phyloP scores from a whole-genome alignment of 2,888 invertebrate genomes.

The Heterodera filipjevi region DNA sequence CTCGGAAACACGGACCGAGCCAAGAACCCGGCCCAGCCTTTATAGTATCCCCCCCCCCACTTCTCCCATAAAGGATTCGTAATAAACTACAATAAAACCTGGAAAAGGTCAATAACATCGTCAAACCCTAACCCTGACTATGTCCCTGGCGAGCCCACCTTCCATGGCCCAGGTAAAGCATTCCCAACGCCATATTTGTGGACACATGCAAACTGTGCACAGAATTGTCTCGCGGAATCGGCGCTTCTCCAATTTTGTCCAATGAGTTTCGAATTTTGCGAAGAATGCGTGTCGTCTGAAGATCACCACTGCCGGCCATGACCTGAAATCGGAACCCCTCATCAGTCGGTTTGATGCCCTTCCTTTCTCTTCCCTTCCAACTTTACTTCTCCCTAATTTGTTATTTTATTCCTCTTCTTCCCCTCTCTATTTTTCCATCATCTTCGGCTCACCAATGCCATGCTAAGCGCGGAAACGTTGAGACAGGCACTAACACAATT shows the following conservation, averaged over 20 bases:
- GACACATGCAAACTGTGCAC: slow-evolving; percentile 91
- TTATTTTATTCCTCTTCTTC: background rate
- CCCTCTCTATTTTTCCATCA: background rate
- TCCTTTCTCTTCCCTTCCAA: too few relatives aligned
- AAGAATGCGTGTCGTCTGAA: slow-evolving; percentile 80
- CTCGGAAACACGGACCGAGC: background rate
- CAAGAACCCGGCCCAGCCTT: background rate
- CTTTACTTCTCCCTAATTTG: too few relatives aligned
- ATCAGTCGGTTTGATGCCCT: too few relatives aligned
- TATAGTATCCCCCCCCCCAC: too few relatives aligned
- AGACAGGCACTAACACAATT: slow-evolving; percentile 87
- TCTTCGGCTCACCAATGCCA: slow-evolving; percentile 74
- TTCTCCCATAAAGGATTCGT: too few relatives aligned
- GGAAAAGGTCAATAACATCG: too few relatives aligned
- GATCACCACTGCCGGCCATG: slow-evolving; percentile 90
- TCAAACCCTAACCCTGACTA: too few relatives aligned
- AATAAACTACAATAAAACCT: too few relatives aligned
- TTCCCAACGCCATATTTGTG: slow-evolving; percentile 89
- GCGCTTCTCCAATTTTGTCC: background rate
- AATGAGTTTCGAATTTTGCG: slow-evolving; percentile 75
- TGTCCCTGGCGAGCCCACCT: slow-evolving; percentile 12
- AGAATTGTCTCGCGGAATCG: slow-evolving; percentile 70
- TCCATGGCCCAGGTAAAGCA: slow-evolving; percentile 78
- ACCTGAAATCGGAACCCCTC: too few relatives aligned
- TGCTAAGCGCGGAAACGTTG: slow-evolving; percentile 80